A percentile compares a stretch with the other conserved stretches of the same genome.
phyloP scores from a whole-genome alignment of 2,888 invertebrate genomes.

The Teleogryllus oceanicus region DNA sequence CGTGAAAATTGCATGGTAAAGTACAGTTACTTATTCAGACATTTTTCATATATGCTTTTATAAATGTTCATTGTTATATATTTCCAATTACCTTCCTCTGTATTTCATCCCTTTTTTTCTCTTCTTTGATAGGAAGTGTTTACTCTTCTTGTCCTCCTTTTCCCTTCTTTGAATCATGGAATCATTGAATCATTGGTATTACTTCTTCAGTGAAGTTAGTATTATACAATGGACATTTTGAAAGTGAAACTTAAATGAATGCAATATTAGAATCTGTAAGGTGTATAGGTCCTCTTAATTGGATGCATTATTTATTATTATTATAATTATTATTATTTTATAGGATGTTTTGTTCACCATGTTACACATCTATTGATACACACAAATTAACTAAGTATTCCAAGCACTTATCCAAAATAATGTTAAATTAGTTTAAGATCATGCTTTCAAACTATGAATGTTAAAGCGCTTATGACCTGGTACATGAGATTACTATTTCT shows the following conservation, averaged over 20 bases:
- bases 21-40: not conserved
- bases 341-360: no score
- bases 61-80: not conserved
- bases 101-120: not conserved
- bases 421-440: no score
- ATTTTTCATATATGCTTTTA: slow-evolving; percentile 1
- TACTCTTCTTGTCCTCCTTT: not conserved
- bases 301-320: no score
- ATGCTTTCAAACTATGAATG: no score
- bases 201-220: not conserved
- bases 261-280: no score
- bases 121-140: not conserved
- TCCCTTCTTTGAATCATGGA: not conserved
- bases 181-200: not conserved
- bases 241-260: not conserved
- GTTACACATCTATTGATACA: no score
- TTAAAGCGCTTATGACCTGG: no score
- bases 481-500: no score
- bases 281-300: no score
- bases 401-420: no score
- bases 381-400: no score
- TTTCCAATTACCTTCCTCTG: not conserved
- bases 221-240: slow-evolving; percentile 11
- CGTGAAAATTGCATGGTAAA: not conserved
- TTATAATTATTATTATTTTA: no score